Base-by-base conservation (phyloP, 1,140 invertebrate genomes). In the Sesamia nonagrioides region DNA sequence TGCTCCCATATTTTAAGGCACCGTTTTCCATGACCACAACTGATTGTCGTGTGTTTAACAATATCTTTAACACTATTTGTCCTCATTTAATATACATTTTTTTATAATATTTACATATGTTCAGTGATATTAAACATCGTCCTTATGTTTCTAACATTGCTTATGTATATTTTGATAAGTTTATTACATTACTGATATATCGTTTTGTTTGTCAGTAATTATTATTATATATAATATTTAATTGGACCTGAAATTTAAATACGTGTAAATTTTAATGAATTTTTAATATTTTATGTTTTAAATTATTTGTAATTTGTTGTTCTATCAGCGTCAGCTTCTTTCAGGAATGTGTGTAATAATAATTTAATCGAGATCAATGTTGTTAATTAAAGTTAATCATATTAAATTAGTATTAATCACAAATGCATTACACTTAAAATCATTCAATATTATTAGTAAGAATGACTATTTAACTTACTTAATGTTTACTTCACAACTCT, bases 1-100 rank as follows among this genome's bases (percentile, higher is more conserved):
- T 95, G 94, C 94, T 95, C 93, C 95, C 95, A 94, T 95, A 93
- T 94, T 95, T 95, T 94, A 95, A 95, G 94, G 95, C 95, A 95
- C 95, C 94, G 93, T 94, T 95, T 94, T 95, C 95, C 94, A 95
- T 95, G 90, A 92, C 93, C 92, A 92, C 89, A 84, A 92, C 82
- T 91, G 87, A 94, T 91, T 85, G 90, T 86, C 86, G 85, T 86
- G 82, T 86, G 77, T 86, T 78, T 80, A 81, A 83, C 78, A 80
- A 82, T 76, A 79, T 80, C 45, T 83, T 77, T 77, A 79, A 82
- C 83, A 84, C 80, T 82, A 75, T 77, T 58, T 74, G 78, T 84
- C 61, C 80, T 77, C 80, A 82, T 82, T 68, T 80, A 81, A 54
- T 74, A 83, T 75, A 58, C 52, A 61, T 79, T 75, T 76, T 40